A percentile compares a stretch with the other conserved stretches of the same genome.
Conservation (phyloP, 1,140 invertebrate species). For the Eriocheir sinensis region DNA sequence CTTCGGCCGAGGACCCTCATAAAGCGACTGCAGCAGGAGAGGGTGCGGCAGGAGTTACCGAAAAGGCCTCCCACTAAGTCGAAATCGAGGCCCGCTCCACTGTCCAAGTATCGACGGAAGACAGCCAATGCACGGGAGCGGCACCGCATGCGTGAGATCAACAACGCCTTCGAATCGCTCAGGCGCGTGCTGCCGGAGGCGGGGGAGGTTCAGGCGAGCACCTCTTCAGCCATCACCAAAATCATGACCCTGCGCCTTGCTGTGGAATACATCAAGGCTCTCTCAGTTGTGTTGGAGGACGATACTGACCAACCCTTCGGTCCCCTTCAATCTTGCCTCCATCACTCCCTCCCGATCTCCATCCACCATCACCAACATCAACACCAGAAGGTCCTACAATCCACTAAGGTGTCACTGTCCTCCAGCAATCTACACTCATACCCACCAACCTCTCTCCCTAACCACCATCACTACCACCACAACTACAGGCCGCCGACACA, state of each 20-base stretch:
- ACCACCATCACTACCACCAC: neutral
- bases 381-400: neutral
- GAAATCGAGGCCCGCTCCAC: slow-evolving; percentile 69
- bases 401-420: neutral
- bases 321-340: neutral
- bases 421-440: neutral
- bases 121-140: slow-evolving; percentile 94
- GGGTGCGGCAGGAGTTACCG: slow-evolving; percentile 36
- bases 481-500: neutral
- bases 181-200: slow-evolving; percentile 87
- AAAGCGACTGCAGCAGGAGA: slow-evolving; percentile 59
- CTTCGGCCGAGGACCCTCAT: slow-evolving; percentile 56
- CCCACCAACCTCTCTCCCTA: neutral
- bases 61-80: slow-evolving; percentile 35
- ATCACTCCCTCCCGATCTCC: neutral
- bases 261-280: slow-evolving; percentile 60
- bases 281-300: slow-evolving; percentile 49
- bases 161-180: slow-evolving; percentile 90
- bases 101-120: slow-evolving; percentile 90
- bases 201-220: slow-evolving; percentile 43
- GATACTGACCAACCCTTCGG: slow-evolving; percentile 15
- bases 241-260: slow-evolving; percentile 64
- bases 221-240: slow-evolving; percentile 59
- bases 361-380: neutral
- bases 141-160: slow-evolving; percentile 93